Evolutionary conservation across 2,113 vertebrate species (phyloP).

Genomic region (Chauna torquata): DNA sequence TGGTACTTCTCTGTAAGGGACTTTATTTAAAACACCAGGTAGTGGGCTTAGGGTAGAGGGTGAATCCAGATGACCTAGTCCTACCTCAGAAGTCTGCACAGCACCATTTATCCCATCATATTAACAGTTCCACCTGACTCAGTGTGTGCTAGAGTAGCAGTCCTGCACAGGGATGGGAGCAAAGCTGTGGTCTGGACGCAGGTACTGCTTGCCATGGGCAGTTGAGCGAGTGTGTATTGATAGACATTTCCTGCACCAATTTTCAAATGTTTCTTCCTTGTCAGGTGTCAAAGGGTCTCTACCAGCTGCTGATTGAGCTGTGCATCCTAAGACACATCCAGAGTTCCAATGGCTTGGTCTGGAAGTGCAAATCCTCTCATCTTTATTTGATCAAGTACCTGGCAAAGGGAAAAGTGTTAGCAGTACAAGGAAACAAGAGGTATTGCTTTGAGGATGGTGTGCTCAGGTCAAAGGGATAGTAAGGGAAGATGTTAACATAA

Average conservation of each 20-base stretch:
- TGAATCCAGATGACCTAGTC: neutral
- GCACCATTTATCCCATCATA: neutral
- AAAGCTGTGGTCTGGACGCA: neutral
- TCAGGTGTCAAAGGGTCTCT: constrained; percentile 77
- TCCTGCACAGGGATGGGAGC: neutral
- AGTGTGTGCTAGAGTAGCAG: neutral
- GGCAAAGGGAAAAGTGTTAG: neutral
- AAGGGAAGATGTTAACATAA: neutral
- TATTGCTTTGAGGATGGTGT: neutral
- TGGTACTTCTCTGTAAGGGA: neutral
- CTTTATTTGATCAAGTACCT: constrained; percentile 75
- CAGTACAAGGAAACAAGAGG: constrained; percentile 57
- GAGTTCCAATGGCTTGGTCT: constrained; percentile 71
- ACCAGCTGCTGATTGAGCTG: constrained; percentile 40
- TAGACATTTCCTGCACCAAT: neutral
- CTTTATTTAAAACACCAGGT: neutral
- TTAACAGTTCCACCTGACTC: neutral
- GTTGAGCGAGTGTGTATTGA: neutral
- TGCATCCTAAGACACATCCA: constrained; percentile 70
- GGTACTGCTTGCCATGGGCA: neutral
- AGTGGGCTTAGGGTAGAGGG: neutral
- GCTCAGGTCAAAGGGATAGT: neutral
- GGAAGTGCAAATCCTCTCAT: constrained; percentile 76
- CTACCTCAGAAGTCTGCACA: neutral
- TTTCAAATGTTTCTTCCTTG: constrained; percentile 36